A percentile compares a stretch with the other conserved stretches of the same genome.
phyloP scores from a whole-genome alignment of 92 coral and sea anemone genomes.

The Isaurus tuberculatus region DNA sequence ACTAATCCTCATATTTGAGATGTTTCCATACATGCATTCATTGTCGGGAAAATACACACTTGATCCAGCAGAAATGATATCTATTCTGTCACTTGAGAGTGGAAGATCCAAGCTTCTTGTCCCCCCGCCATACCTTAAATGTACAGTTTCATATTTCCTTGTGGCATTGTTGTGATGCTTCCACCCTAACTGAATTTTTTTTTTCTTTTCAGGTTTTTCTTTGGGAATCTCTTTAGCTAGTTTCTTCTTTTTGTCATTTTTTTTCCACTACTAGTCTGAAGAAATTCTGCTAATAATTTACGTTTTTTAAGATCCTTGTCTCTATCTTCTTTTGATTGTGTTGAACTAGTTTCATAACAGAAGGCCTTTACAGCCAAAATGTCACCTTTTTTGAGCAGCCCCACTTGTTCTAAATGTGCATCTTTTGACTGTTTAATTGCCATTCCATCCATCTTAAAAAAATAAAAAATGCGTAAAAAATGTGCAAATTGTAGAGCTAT shows the following conservation, averaged over 20 bases:
- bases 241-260: slow-evolving; percentile 29
- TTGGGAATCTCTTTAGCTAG: slow-evolving; percentile 23
- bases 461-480: slow-evolving; percentile 11
- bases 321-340: slow-evolving; percentile 24
- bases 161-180: slow-evolving; percentile 25
- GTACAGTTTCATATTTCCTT: slow-evolving; percentile 20
- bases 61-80: slow-evolving; percentile 31
- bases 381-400: slow-evolving; percentile 27
- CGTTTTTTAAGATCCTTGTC: slow-evolving; percentile 32
- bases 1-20: slow-evolving; percentile 24
- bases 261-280: slow-evolving; percentile 17
- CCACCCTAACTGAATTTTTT: slow-evolving; percentile 24
- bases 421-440: slow-evolving; percentile 17
- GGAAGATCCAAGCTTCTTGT: slow-evolving; percentile 41
- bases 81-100: slow-evolving; percentile 40
- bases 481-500: slow-evolving; percentile 27
- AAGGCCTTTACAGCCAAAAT: slow-evolving; percentile 27
- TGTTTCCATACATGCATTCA: slow-evolving; percentile 36
- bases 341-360: slow-evolving; percentile 21
- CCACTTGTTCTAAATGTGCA: slow-evolving; percentile 7
- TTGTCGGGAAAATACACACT: slow-evolving; percentile 42
- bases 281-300: slow-evolving; percentile 27
- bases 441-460: slow-evolving; percentile 26
- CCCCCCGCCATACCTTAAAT: slow-evolving; percentile 27
- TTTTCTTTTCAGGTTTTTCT: slow-evolving; percentile 30